Percentiles rank a stretch among this genome's conserved stretches.
Evolutionary conservation across 2,113 vertebrate genomes (phyloP).

Genomic region (Caracal caracal): DNA sequence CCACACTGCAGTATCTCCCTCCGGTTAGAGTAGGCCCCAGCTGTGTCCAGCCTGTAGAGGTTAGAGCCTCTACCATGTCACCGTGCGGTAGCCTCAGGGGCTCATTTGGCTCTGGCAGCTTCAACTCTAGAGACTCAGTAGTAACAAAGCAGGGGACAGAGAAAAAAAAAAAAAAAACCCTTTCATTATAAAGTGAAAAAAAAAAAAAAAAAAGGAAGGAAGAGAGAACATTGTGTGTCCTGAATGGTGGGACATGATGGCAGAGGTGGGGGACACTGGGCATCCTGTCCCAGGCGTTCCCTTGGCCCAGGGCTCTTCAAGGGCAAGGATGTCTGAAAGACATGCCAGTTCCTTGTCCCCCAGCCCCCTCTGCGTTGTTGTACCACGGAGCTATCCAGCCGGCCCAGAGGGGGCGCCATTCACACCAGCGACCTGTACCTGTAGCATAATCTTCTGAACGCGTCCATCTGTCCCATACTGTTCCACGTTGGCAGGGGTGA

Average conservation of each 20-base stretch:
- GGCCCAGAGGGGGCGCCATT: too few relatives aligned
- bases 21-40: neutral
- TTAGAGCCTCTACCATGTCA: fast-evolving
- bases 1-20: fast-evolving
- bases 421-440: neutral
- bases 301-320: neutral
- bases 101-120: neutral
- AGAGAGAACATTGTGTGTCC: too few relatives aligned
- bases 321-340: neutral
- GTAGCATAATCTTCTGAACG: neutral
- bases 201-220: neutral
- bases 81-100: fast-evolving
- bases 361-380: neutral
- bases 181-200: neutral
- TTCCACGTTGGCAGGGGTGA: fast-evolving
- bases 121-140: neutral
- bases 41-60: neutral
- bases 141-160: neutral
- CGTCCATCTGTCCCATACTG: neutral
- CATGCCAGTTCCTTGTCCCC: neutral
- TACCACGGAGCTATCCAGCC: too few relatives aligned
- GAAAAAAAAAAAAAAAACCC: neutral
- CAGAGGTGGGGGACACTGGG: neutral
- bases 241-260: neutral
- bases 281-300: neutral